A percentile compares a stretch with the other conserved stretches of the same genome.
Evolutionary conservation across 2,113 vertebrate species (phyloP).

Genomic region (Toxostoma redivivum): DNA sequence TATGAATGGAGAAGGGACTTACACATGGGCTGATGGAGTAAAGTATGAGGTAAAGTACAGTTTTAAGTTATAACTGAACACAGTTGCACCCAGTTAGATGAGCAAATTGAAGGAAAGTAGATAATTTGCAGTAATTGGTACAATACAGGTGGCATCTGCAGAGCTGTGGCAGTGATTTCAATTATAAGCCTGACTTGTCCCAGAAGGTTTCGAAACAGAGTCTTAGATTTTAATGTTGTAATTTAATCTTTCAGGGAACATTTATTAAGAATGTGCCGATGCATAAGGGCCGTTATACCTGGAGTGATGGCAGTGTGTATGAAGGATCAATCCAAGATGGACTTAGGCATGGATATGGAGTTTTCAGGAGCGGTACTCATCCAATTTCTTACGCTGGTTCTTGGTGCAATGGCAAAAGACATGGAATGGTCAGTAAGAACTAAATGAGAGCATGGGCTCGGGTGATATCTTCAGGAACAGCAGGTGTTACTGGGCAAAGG

Average conservation of each 20-base stretch:
- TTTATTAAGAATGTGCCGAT: slow-evolving; percentile 82
- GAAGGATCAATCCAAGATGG: slow-evolving; percentile 78
- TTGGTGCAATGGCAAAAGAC: slow-evolving; percentile 82
- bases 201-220: neutral
- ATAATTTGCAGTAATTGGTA: neutral
- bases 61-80: neutral
- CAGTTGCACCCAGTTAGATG: neutral
- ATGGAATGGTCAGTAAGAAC: slow-evolving; percentile 81
- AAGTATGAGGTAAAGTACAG: slow-evolving; percentile 82
- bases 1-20: slow-evolving; percentile 86
- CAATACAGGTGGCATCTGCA: neutral
- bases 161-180: neutral
- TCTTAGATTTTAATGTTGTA: neutral
- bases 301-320: slow-evolving; percentile 84
- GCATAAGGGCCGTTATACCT: slow-evolving; percentile 78
- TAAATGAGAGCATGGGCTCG: neutral
- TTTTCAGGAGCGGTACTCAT: slow-evolving; percentile 68
- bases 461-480: neutral
- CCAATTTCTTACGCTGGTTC: slow-evolving; percentile 79
- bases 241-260: slow-evolving; percentile 75
- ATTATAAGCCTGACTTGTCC: neutral
- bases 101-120: neutral
- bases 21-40: slow-evolving; percentile 78
- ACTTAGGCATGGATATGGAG: slow-evolving; percentile 81
- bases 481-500: neutral